These are phyloP conservation scores for Dasypogon diadema DNA, from an alignment of 2,888 invertebrate species.

Conservation along the genomic window DNA sequence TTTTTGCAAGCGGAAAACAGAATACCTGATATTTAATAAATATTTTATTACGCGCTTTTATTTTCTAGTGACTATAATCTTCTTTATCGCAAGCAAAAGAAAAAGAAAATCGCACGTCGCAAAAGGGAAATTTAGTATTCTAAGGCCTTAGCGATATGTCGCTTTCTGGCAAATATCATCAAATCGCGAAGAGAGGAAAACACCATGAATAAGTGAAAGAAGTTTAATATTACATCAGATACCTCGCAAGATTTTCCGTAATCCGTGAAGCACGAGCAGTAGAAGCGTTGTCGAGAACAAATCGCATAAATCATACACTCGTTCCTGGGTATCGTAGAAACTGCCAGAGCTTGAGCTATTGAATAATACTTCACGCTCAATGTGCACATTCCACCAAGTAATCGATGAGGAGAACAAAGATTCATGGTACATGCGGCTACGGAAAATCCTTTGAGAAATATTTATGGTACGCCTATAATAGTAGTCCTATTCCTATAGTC, in stretches of 20 bases:
- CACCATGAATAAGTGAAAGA: slow-evolving; percentile 39
- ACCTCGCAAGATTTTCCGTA: slow-evolving; percentile 27
- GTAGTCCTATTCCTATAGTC: too few relatives aligned
- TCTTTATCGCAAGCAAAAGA: not conserved
- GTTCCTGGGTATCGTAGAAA: slow-evolving; percentile 29
- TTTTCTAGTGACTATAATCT: too few relatives aligned
- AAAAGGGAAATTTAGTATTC: slow-evolving; percentile 6
- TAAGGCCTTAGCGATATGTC: slow-evolving; percentile 18
- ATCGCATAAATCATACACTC: slow-evolving; percentile 42
- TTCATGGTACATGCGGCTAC: slow-evolving; percentile 23
- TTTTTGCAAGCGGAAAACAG: too few relatives aligned
- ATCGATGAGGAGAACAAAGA: slow-evolving; percentile 41
- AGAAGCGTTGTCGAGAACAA: not conserved
- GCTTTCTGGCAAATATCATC: slow-evolving; percentile 10
- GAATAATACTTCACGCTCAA: slow-evolving; percentile 46
- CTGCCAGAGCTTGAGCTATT: slow-evolving; percentile 33
- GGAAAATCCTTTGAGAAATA: slow-evolving; percentile 44
- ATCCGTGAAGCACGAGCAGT: not conserved
- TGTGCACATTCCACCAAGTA: slow-evolving; percentile 36
- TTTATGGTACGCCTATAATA: slow-evolving; percentile 12
- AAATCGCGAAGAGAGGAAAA: slow-evolving; percentile 13
- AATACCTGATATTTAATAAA: too few relatives aligned
- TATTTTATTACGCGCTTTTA: too few relatives aligned
- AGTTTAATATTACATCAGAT: slow-evolving; percentile 43
- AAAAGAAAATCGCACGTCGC: not conserved